Percentiles rank a stretch among this genome's conserved stretches.
Evolutionary conservation across 2,113 vertebrate species (phyloP).

Genomic region (Lipophrys pholis): DNA sequence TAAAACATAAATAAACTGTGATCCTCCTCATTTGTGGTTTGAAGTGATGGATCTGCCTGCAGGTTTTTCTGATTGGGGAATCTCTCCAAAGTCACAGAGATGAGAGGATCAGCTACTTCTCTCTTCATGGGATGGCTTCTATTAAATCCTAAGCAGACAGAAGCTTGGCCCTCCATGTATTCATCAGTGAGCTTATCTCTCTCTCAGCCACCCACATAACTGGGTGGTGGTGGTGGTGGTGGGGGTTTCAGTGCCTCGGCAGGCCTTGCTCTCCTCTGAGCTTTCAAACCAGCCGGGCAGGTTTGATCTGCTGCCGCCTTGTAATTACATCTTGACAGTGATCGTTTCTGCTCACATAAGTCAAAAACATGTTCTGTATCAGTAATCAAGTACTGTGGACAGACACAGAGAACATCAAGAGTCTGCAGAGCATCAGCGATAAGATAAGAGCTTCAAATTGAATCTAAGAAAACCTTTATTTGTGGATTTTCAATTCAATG

Average conservation of each 20-base stretch:
- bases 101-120: constrained; percentile 25
- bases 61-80: constrained; percentile 1
- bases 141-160: constrained; percentile 26
- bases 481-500: too few relatives aligned
- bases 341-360: constrained; percentile 33
- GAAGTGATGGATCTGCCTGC: constrained; percentile 27
- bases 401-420: not conserved
- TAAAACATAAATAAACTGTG: not conserved
- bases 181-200: constrained; percentile 42
- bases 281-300: constrained; percentile 8
- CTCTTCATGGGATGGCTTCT: constrained; percentile 27
- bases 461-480: too few relatives aligned
- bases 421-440: not conserved
- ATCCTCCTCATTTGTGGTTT: not conserved
- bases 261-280: not conserved
- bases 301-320: constrained; percentile 31
- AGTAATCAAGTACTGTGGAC: constrained; percentile 16
- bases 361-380: constrained; percentile 41
- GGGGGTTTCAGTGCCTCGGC: constrained; percentile 7
- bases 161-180: constrained; percentile 11
- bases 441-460: too few relatives aligned
- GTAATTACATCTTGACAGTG: constrained; percentile 45
- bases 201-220: constrained; percentile 43
- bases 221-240: too few relatives aligned
- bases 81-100: constrained; percentile 20